These are phyloP conservation scores for Onychomys leucogaster DNA, from an alignment of 2,797 vertebrate genomes.

Conservation along the genomic window DNA sequence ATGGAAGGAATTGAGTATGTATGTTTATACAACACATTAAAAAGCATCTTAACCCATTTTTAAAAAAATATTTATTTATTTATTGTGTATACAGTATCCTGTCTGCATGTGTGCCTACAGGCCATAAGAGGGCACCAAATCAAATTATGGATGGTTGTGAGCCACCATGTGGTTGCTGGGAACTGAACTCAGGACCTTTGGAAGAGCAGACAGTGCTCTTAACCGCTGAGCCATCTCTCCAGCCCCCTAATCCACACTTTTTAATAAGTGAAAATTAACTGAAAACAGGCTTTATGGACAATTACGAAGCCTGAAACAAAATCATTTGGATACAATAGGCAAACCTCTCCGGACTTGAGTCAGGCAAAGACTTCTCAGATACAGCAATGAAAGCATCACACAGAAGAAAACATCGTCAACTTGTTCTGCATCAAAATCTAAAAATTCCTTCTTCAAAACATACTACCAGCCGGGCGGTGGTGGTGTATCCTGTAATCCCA, in stretches of 20 bases:
- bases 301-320: background rate
- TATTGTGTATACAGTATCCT: too few species aligned
- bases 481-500: too few species aligned
- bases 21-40: background rate
- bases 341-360: background rate
- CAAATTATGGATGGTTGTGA: too few species aligned
- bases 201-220: too few species aligned
- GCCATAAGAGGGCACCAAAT: too few species aligned
- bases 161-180: too few species aligned
- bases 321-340: background rate
- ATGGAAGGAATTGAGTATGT: background rate
- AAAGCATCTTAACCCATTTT: background rate
- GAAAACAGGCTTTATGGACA: background rate
- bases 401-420: background rate
- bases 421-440: background rate
- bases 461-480: background rate
- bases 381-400: background rate
- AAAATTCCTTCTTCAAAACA: background rate
- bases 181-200: too few species aligned
- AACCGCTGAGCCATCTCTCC: too few species aligned
- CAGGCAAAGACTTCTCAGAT: conserved; percentile 5
- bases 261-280: background rate
- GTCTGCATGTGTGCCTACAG: too few species aligned
- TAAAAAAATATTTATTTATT: too few species aligned
- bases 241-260: background rate